Conservation (phyloP, 2,888 invertebrate genomes). For the Mesorhabditis spiculigera region DNA sequence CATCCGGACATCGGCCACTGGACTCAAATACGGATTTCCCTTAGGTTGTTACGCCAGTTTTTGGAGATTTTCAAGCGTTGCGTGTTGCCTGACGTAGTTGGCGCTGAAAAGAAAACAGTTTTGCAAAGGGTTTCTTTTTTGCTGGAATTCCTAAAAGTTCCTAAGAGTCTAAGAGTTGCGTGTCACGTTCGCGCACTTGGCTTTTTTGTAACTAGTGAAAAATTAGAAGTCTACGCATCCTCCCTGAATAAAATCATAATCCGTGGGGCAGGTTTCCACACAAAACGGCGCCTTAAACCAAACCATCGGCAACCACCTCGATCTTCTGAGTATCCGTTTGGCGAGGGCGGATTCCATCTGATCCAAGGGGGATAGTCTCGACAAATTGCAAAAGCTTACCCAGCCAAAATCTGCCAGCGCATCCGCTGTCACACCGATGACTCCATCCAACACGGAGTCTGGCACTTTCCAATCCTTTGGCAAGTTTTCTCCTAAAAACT, state of each 20-base stretch:
- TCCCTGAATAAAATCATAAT: constrained; percentile 32
- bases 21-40: not conserved
- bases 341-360: not conserved
- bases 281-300: constrained; percentile 33
- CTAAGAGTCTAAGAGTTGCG: too few relatives aligned
- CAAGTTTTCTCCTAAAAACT: too few relatives aligned
- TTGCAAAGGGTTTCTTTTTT: not conserved
- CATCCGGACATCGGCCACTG: constrained; percentile 23
- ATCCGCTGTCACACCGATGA: not conserved
- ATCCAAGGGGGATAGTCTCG: too few relatives aligned
- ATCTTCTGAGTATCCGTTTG: not conserved
- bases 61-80: too few relatives aligned
- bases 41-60: too few relatives aligned
- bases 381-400: too few relatives aligned
- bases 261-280: constrained; percentile 29
- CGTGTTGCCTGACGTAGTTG: too few relatives aligned
- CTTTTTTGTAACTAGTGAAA: not conserved
- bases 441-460: not conserved
- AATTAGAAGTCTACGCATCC: constrained; percentile 17
- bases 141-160: not conserved
- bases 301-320: constrained; percentile 34
- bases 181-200: too few relatives aligned
- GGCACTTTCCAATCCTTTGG: not conserved
- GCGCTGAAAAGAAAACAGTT: too few relatives aligned
- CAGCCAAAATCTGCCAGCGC: not conserved